Evolutionary conservation across 2,113 vertebrate genomes (phyloP).

Genomic region (Girardinichthys multiradiatus): DNA sequence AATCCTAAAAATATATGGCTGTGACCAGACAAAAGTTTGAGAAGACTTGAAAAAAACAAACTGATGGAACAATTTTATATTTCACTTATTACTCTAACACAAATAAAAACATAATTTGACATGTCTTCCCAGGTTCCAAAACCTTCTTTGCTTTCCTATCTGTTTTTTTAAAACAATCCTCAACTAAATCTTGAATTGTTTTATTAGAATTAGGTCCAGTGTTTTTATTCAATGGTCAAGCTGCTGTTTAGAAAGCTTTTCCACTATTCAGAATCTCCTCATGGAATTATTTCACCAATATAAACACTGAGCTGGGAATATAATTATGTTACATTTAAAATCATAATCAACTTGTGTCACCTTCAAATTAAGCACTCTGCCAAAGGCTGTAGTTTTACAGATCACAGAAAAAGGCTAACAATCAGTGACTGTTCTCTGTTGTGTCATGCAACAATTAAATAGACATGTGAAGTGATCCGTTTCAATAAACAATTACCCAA

Average conservation of each 20-base stretch:
- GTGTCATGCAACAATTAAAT: conserved; percentile 26
- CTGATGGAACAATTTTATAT: neutral
- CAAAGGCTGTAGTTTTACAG: conserved; percentile 18
- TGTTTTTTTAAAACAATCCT: neutral
- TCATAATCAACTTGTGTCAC: conserved; percentile 53
- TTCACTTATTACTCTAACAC: too few species aligned
- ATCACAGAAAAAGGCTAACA: conserved; percentile 13
- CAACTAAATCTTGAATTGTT: neutral
- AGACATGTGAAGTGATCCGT: conserved; percentile 40
- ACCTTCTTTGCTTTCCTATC: neutral
- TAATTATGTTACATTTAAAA: conserved; percentile 64
- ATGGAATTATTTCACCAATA: conserved; percentile 64
- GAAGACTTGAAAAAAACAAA: neutral
- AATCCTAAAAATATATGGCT: neutral
- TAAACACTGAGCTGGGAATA: conserved; percentile 54
- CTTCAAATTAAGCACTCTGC: conserved; percentile 13
- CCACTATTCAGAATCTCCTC: conserved; percentile 34
- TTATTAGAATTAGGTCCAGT: neutral
- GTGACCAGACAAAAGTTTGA: neutral
- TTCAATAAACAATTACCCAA: conserved; percentile 54
- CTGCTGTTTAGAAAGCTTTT: conserved; percentile 45
- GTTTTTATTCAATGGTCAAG: conserved; percentile 45
- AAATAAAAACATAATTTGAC: too few species aligned
- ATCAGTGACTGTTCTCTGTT: conserved; percentile 26
- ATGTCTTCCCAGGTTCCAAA: too few species aligned